Base-by-base conservation (phyloP, 2,888 invertebrate species). In the Bellardia pandia region DNA sequence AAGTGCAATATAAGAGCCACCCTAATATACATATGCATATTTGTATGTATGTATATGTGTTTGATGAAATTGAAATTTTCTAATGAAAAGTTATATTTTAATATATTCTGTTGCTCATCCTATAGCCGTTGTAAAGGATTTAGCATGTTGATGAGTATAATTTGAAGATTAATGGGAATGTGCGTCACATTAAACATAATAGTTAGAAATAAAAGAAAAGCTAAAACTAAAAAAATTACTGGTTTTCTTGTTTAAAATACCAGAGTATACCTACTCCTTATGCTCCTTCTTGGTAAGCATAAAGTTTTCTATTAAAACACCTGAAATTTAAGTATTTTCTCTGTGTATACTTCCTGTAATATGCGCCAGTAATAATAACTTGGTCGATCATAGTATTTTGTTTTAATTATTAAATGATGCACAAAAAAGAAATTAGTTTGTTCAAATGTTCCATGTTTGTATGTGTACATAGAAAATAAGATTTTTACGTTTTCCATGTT, bases 401-500 rank as follows among this genome's bases (percentile, higher is more conserved):
- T 51, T 69, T 69, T 33, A 69, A 69, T 69, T 56, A 72, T 40
- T 56, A 62, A 69, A 40, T 51, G 51, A 71, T 62, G 16, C 37
- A 33, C n/a, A 48, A n/a, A 79, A 71, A 71, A 62, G 40, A 42
- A 62, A 79, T 60, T 53, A 72, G 37, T 62, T 42, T 9, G 30
- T 58, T 53, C 33, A 58, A 51, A 58, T 40, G 68, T 51, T 45
- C 58, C 45, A 40, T 40, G 40, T 60, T 58, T 82, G 40, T 53
- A 4, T n/a, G 37, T 51, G 3, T 71, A 23, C 16, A 60, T 30
- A 51, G 8, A 30, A 60, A 42, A n/a, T 30, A 45, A 5, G 42
- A 48, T 13, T 45, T 45, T 45, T 45, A 13, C 45, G 23, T 23
- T 23, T 23, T 23, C 23, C 23, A 23, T 13, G 45, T 45, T 45